phyloP scores from a whole-genome alignment of 2,113 vertebrate species.

The Callithrix jacchus region DNA sequence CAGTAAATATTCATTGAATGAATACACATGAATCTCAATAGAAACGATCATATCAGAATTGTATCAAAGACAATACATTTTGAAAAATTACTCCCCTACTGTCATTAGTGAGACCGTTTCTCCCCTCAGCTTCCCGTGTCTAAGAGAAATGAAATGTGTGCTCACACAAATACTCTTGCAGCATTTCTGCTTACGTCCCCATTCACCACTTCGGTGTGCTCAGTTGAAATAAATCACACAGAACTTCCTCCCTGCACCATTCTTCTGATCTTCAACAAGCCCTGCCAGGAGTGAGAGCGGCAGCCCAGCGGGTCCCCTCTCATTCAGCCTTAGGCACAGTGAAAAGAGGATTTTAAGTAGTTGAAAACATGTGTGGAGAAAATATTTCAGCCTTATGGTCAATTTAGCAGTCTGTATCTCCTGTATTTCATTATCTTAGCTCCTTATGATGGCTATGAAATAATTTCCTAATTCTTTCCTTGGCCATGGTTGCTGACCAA shows the following conservation, averaged over 20 bases:
- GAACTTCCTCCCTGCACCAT: slow-evolving; percentile 38
- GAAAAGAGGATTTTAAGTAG: slow-evolving; percentile 1
- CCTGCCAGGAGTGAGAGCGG: not conserved
- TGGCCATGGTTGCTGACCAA: not conserved
- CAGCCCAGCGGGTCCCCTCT: not conserved
- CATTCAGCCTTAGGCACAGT: not conserved
- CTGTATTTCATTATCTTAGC: slow-evolving; percentile 35
- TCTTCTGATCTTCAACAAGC: slow-evolving; percentile 45
- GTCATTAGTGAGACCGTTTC: not conserved
- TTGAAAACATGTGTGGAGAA: slow-evolving; percentile 53
- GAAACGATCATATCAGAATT: not conserved
- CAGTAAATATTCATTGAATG: not conserved
- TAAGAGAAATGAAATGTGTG: slow-evolving; percentile 3
- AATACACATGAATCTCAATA: not conserved
- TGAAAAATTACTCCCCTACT: not conserved
- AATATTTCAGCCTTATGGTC: slow-evolving; percentile 18
- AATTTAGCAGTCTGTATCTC: not conserved
- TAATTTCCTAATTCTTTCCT: not conserved
- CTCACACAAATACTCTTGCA: not conserved
- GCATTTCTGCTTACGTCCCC: slow-evolving; percentile 7
- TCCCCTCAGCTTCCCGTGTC: not conserved
- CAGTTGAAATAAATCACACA: slow-evolving; percentile 52
- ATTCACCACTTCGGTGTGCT: slow-evolving; percentile 4
- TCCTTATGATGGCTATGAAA: not conserved
- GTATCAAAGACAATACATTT: slow-evolving; percentile 39